These are phyloP conservation scores for Micrastur ruficollis DNA, from an alignment of 2,797 vertebrate species.

Conservation along the genomic window DNA sequence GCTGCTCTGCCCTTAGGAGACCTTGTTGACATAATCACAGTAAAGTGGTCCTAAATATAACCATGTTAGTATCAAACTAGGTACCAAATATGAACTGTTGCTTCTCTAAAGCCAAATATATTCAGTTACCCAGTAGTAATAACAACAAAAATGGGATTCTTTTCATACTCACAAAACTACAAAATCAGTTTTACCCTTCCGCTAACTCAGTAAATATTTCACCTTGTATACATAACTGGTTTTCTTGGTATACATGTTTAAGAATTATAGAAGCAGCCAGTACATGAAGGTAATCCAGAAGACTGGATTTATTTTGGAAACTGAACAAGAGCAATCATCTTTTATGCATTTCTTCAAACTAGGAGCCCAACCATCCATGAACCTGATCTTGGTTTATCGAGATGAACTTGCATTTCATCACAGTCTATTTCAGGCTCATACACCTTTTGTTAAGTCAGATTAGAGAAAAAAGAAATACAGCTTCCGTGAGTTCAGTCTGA, in stretches of 20 bases:
- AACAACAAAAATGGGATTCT: neutral
- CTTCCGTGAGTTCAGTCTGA: neutral
- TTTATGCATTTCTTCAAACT: neutral
- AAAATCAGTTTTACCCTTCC: neutral
- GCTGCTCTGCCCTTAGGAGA: neutral
- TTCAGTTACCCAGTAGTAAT: neutral
- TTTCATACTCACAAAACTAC: neutral
- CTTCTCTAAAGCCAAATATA: neutral
- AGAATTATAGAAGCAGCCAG: neutral
- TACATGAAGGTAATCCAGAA: neutral
- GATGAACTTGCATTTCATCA: neutral
- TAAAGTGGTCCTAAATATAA: neutral
- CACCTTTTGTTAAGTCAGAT: neutral
- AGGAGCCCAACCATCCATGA: neutral
- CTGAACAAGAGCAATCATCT: neutral
- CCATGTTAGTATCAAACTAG: neutral
- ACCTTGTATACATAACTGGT: neutral
- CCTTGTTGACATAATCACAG: neutral
- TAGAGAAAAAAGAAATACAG: neutral
- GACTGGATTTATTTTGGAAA: neutral
- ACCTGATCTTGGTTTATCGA: neutral
- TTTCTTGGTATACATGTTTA: neutral
- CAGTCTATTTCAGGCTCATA: neutral
- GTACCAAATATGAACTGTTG: neutral
- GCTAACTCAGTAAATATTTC: neutral